phyloP scores from a whole-genome alignment of 2,113 vertebrate species.

The Takifugu flavidus region DNA sequence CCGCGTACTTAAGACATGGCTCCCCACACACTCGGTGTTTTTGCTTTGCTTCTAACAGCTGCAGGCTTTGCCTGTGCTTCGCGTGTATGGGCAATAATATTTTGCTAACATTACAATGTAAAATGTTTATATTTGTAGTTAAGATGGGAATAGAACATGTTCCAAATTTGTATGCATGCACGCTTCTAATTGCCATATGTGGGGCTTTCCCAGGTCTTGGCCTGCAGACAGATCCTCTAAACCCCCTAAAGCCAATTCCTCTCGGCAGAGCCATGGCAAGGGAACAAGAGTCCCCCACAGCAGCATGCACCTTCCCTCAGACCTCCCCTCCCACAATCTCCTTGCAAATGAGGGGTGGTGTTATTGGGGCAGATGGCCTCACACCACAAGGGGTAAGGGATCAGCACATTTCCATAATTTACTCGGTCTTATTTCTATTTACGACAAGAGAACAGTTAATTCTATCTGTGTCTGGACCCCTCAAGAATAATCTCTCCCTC shows the following conservation, averaged over 20 bases:
- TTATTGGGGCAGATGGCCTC: slow-evolving; percentile 73
- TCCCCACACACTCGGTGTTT: slow-evolving; percentile 14
- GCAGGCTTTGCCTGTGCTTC: slow-evolving; percentile 4
- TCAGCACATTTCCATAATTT: not conserved
- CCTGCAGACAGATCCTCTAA: slow-evolving; percentile 72
- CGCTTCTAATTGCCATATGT: slow-evolving; percentile 27
- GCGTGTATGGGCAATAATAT: not conserved
- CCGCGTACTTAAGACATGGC: slow-evolving; percentile 15
- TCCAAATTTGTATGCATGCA: too few species aligned
- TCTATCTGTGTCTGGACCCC: not conserved
- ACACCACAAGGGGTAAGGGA: slow-evolving; percentile 76
- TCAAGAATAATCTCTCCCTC: not conserved
- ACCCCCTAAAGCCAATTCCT: slow-evolving; percentile 72
- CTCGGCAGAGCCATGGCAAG: slow-evolving; percentile 59
- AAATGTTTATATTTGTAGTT: too few species aligned
- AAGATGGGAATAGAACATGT: too few species aligned
- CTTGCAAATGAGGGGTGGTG: slow-evolving; percentile 72
- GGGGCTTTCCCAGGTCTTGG: slow-evolving; percentile 66
- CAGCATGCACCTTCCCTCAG: slow-evolving; percentile 67
- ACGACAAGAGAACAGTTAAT: not conserved
- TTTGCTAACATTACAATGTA: not conserved
- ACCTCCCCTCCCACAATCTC: slow-evolving; percentile 72
- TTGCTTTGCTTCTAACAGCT: slow-evolving; percentile 32
- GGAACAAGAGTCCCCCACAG: slow-evolving; percentile 77
- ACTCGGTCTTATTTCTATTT: not conserved